Base-by-base conservation (phyloP, 1,140 invertebrate genomes). In the Calephelis nemesis region DNA sequence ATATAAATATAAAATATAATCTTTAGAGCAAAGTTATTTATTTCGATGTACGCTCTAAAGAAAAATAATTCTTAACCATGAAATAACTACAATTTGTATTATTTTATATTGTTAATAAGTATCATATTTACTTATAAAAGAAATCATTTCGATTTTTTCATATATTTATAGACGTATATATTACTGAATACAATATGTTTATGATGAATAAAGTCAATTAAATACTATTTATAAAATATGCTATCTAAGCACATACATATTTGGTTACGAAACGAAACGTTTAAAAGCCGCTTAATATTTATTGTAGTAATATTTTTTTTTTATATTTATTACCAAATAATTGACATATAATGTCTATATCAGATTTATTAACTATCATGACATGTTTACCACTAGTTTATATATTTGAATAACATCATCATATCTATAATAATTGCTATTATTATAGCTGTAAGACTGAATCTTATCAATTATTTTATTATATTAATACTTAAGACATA, bases 11-110 rank as follows among this genome's bases (percentile, higher is more conserved):
- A 54, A 54, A 19, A 15, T 19, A 54, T 19, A 54, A 54, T 54
- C 52, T 54, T 54, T 54, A 10, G 52, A 54, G 19, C 52, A 19
- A 10, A 10, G 19, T 30, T 54, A 54, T 54, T 19, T 54, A 54
- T 54, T 54, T 54, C 19, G 19, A 54, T 19, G 52, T 58, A 30
- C 10, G 52, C 52, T 58, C 52, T 58, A 11, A 58, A 58, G 52
- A 19, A 54, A 54, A 54, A 13, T 54, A 10, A 19, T 58, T 30
- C 10, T 58, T 4, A 39, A 39, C 12, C 19, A 58, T 58, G 7
- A 58, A 58, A 30, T 4, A 58, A 39, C 30, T 30, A 30, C 30
- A 39, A 58, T 58, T 58, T 39, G 0, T 58, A 58, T 39, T 58
- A 15, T 58, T 58, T 58, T 58, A 30, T 5, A 19, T 6, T 58